phyloP scores from a whole-genome alignment of 2,113 vertebrate species.

The Podarcis raffonei region DNA sequence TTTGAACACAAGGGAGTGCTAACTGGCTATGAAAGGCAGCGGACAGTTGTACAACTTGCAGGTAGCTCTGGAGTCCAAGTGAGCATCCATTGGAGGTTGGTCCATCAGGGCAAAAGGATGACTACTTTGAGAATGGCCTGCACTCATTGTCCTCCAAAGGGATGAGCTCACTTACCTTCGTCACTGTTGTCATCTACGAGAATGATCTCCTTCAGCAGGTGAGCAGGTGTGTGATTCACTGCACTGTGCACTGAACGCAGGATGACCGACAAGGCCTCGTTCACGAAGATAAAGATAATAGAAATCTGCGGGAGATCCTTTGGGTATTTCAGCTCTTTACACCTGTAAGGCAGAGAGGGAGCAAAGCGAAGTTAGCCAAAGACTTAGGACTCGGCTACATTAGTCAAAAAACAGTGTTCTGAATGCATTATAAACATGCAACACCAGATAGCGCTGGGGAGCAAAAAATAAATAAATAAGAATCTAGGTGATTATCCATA shows the following conservation, averaged over 20 bases:
- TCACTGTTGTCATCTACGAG: constrained; percentile 97
- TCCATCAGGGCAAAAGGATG: not conserved
- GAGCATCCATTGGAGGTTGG: too few relatives aligned
- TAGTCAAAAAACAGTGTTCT: too few relatives aligned
- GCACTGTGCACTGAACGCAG: constrained; percentile 94
- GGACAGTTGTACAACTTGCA: too few relatives aligned
- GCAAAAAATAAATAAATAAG: too few relatives aligned
- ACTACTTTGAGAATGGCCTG: not conserved
- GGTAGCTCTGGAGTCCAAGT: too few relatives aligned
- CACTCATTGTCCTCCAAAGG: not conserved
- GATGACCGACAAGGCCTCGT: constrained; percentile 96
- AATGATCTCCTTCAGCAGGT: constrained; percentile 96
- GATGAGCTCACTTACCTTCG: constrained; percentile 77
- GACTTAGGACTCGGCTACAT: not conserved
- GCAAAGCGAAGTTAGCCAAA: not conserved
- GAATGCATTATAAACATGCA: too few relatives aligned
- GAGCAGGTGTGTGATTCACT: constrained; percentile 92
- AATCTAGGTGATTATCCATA: too few relatives aligned
- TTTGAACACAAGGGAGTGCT: too few relatives aligned
- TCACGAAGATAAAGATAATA: constrained; percentile 98
- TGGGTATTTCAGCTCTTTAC: constrained; percentile 86
- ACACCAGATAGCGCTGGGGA: too few relatives aligned
- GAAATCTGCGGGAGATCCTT: constrained; percentile 95
- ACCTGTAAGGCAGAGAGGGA: constrained; percentile 75
- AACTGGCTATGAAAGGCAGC: too few relatives aligned